Evolutionary conservation across 2,888 invertebrate species (phyloP).

Genomic region (Lycophotia porphyrea): DNA sequence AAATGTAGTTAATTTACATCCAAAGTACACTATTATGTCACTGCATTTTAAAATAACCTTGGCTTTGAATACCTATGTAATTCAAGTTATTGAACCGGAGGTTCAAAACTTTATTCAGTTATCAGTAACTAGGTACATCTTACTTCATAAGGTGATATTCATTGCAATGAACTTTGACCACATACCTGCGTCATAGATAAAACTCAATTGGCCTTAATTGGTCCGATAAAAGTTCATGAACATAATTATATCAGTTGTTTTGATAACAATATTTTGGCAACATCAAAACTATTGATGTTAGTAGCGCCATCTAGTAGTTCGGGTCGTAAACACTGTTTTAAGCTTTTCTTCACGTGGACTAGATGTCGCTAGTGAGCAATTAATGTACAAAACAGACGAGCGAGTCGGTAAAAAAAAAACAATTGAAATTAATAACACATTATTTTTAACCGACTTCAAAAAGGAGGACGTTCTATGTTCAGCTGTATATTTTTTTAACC

Average conservation of each 20-base stretch:
- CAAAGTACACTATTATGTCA: neutral
- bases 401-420: too few species aligned
- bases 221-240: conserved; percentile 24
- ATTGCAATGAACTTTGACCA: conserved; percentile 29
- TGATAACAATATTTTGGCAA: conserved; percentile 29
- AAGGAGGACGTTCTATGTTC: too few species aligned
- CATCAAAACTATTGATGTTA: neutral
- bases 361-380: conserved; percentile 38
- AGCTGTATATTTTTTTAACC: too few species aligned
- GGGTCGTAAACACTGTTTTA: neutral
- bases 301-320: conserved; percentile 34
- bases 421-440: neutral
- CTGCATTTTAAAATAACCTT: neutral
- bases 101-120: conserved; percentile 2
- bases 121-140: neutral
- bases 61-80: neutral
- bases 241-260: neutral
- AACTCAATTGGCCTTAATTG: conserved; percentile 11
- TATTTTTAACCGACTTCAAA: too few species aligned
- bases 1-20: neutral
- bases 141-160: neutral
- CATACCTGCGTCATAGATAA: conserved; percentile 28
- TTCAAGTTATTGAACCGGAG: neutral
- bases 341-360: neutral
- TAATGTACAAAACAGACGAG: too few species aligned